Base-by-base conservation (phyloP, 1,140 invertebrate species). In the Dendrolimus kikuchii region DNA sequence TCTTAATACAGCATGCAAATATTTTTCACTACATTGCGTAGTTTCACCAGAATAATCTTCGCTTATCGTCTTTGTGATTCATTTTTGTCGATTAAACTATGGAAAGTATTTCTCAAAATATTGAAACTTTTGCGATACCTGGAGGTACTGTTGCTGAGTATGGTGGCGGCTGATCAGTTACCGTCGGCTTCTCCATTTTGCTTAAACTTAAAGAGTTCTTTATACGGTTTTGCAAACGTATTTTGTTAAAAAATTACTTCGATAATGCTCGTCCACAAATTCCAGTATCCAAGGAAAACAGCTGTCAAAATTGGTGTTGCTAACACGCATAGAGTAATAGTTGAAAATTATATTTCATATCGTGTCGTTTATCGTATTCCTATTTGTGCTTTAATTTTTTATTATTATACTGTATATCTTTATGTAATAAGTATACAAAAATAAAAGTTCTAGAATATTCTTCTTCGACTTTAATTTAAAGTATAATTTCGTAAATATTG, bases 121-220 rank as follows among this genome's bases (percentile, higher is more conserved):
- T 42, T 39, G 45, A 40, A 48, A 41, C 55, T 36, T 39, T 6
- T 23, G 37, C 44, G 53, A 57, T 72, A 82, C 80, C 76, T 70
- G 64, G 65, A 40, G 64, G 70, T 39, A 71, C 57, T 8, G 74
- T 53, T 2, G 81, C 71, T 2, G 73, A 76, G 51, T 84, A 84
- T 7, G 81, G 81, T 2, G 81, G 81, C 5, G 81, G 81, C 38
- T 76, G 68, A 4, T 84, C 81, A 23, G 72, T 78, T 43, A 80
- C 68, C 9, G 66, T 71, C 23, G 71, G 78, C 52, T 84, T 84
- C 10, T 84, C 78, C 81, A 84, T 84, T 53, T 57, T 71, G 23
- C 41, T 44, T 50, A 51, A 42, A 5, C 23, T 48, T 53, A 38
- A 36, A 50, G 42, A 46, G 7, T 51, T 50, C 43, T 39, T 38